Evolutionary conservation across 2,113 vertebrate species (phyloP).

Genomic region (Psilopogon haemacephalus): DNA sequence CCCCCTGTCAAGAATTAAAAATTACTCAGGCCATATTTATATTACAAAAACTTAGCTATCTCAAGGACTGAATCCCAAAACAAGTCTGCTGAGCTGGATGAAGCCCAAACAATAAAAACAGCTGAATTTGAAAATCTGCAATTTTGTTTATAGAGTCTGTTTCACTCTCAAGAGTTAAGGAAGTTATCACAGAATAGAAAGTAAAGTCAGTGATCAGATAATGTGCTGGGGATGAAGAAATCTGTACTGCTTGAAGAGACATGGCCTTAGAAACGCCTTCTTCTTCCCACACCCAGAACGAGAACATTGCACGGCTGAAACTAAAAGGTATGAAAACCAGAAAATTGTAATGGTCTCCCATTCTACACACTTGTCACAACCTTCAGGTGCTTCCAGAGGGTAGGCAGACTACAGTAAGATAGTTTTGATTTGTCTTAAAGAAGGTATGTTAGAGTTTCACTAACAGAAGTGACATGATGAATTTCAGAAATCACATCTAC

Average conservation of each 20-base stretch:
- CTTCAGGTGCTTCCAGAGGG: background rate
- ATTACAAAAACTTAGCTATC: background rate
- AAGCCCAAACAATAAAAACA: background rate
- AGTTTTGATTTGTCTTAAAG: background rate
- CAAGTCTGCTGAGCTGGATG: background rate
- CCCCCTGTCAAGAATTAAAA: background rate
- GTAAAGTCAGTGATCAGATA: background rate
- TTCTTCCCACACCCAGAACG: background rate
- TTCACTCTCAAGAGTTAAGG: background rate
- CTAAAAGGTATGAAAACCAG: background rate
- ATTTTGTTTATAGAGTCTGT: background rate
- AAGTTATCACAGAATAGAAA: background rate
- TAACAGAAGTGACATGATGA: background rate
- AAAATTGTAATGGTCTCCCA: background rate
- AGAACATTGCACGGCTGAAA: background rate
- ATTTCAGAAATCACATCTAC: background rate
- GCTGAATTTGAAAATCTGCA: background rate
- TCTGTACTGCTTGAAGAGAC: background rate
- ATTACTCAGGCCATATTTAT: background rate
- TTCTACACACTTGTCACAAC: background rate
- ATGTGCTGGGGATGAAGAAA: background rate
- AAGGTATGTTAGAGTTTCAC: background rate
- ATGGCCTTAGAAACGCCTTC: background rate
- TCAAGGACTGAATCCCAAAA: background rate
- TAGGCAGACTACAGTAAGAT: background rate